Evolutionary conservation across 2,797 vertebrate species (phyloP).

Genomic region (Crypturellus tataupa): DNA sequence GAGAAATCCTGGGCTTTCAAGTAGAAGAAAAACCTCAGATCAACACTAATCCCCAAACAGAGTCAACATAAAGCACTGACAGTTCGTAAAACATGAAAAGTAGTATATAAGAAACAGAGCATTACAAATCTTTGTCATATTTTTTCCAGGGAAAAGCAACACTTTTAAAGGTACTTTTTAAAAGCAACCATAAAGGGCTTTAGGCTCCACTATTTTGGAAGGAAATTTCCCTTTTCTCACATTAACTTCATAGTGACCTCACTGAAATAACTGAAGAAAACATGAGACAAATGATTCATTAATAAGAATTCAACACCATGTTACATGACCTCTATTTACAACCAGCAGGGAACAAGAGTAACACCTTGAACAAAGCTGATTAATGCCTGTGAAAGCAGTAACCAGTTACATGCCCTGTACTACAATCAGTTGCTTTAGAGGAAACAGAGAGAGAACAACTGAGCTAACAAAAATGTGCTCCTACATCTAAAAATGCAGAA

Average conservation of each 20-base stretch:
- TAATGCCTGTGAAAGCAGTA: background rate
- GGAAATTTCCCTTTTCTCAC: background rate
- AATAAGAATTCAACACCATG: background rate
- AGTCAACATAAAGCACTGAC: background rate
- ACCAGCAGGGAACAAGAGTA: background rate
- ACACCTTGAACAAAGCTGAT: conserved; percentile 4
- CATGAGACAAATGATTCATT: background rate
- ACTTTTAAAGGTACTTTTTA: background rate
- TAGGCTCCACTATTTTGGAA: background rate
- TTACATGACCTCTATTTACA: conserved; percentile 2
- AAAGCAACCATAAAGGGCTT: background rate
- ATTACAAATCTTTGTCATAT: background rate
- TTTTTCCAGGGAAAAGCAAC: background rate
- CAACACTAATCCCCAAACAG: background rate
- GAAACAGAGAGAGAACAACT: background rate
- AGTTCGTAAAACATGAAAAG: background rate
- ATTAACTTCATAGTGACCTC: background rate
- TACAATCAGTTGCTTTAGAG: background rate
- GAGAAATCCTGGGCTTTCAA: background rate
- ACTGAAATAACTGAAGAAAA: conserved; percentile 1
- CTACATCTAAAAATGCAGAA: background rate
- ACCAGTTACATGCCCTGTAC: background rate
- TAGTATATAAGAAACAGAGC: background rate
- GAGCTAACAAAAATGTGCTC: background rate
- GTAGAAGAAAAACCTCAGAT: background rate